These are phyloP conservation scores for Coilia nasus DNA, from an alignment of 2,797 vertebrate genomes.

Conservation along the genomic window DNA sequence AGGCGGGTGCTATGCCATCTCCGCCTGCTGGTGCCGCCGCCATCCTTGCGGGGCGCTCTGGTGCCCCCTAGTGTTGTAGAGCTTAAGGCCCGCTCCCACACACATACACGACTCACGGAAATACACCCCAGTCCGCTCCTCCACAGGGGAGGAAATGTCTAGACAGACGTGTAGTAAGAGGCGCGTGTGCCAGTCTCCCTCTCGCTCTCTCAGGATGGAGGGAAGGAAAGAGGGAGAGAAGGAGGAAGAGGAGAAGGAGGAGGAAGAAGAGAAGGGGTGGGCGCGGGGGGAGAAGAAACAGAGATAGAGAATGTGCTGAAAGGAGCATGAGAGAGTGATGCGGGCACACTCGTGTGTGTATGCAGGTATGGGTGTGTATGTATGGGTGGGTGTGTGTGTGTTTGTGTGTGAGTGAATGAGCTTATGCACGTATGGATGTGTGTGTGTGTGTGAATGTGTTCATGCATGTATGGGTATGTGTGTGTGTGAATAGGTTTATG, in stretches of 20 bases:
- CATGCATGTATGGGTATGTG: too few species aligned
- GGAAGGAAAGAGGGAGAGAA: not conserved
- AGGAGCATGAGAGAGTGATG: not conserved
- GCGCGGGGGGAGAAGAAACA: not conserved
- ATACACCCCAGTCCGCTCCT: not conserved
- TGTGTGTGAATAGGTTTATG: too few species aligned
- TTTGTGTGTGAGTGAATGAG: not conserved
- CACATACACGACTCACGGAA: not conserved
- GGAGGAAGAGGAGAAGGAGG: not conserved
- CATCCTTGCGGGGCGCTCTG: not conserved
- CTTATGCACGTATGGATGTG: not conserved
- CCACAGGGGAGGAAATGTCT: slow-evolving; percentile 34
- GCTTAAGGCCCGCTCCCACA: not conserved
- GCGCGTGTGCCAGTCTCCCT: not conserved
- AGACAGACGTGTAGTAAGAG: slow-evolving; percentile 30
- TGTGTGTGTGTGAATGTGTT: not conserved
- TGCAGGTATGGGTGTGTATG: not conserved
- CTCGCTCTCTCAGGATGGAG: not conserved
- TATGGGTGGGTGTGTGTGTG: not conserved
- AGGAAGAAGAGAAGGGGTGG: not conserved
- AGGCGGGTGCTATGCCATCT: not conserved
- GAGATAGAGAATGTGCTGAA: slow-evolving; percentile 26
- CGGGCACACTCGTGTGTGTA: not conserved
- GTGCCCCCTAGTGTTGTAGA: not conserved
- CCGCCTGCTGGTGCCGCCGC: not conserved